These are phyloP conservation scores for Acanthornis magna DNA, from an alignment of 2,797 vertebrate species.

Conservation along the genomic window DNA sequence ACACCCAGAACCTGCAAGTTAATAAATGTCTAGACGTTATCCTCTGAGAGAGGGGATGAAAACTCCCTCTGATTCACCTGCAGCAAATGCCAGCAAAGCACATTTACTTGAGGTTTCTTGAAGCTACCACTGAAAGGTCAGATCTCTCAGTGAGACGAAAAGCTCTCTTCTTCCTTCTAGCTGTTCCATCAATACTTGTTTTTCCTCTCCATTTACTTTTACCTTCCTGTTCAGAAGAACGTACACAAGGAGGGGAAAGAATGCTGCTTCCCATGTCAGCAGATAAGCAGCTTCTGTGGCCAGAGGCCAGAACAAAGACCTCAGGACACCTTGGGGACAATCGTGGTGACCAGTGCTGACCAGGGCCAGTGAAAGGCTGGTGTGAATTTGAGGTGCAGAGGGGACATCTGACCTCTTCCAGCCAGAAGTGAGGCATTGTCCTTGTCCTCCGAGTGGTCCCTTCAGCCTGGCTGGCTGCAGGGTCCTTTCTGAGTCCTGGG, in stretches of 20 bases:
- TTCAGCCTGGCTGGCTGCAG: neutral
- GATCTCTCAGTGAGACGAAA: slow-evolving; percentile 7
- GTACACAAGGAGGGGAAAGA: neutral
- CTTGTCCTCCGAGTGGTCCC: neutral
- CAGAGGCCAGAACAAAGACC: neutral
- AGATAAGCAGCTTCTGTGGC: neutral
- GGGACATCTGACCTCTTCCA: neutral
- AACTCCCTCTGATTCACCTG: neutral
- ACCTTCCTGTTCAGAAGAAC: neutral
- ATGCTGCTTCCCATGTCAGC: neutral
- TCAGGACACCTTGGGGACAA: neutral
- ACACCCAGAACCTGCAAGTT: neutral
- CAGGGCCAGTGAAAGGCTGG: neutral
- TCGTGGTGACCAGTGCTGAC: neutral
- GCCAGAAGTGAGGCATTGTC: fast-evolving
- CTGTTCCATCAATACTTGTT: slow-evolving; percentile 52
- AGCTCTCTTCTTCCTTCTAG: slow-evolving; percentile 21
- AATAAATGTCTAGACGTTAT: neutral
- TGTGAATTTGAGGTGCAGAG: neutral
- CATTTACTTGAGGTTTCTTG: slow-evolving; percentile 45
- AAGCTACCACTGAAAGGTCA: slow-evolving; percentile 59
- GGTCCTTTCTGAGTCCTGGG: neutral
- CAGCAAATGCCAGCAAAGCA: slow-evolving; percentile 28
- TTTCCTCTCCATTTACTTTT: slow-evolving; percentile 59
- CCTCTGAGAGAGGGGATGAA: neutral